A percentile compares a stretch with the other conserved stretches of the same genome.
Conservation (phyloP, 1,140 invertebrate species). For the Macrobrachium nipponense region DNA sequence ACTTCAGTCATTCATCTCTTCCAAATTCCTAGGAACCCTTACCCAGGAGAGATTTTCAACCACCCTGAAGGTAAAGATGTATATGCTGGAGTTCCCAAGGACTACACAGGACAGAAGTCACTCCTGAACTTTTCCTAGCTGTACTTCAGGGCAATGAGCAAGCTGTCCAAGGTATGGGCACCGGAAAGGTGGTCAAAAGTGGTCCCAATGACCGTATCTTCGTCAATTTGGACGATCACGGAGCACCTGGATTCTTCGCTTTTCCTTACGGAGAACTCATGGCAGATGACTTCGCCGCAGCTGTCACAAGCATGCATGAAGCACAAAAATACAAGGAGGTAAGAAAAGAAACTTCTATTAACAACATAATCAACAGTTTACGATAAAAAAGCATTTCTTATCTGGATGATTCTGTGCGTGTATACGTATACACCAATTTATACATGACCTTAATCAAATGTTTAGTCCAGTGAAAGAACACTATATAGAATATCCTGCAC, state of each 20-base stretch:
- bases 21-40: slow-evolving; percentile 70
- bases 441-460: too few relatives aligned
- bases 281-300: slow-evolving; percentile 63
- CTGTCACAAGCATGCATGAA: slow-evolving; percentile 18
- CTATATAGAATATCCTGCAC: too few relatives aligned
- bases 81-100: slow-evolving; percentile 73
- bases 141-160: slow-evolving; percentile 72
- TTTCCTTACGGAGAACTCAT: slow-evolving; percentile 71
- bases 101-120: slow-evolving; percentile 74
- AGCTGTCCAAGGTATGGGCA: slow-evolving; percentile 68
- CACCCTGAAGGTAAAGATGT: slow-evolving; percentile 74
- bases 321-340: slow-evolving; percentile 38
- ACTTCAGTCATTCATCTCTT: too few relatives aligned
- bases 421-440: too few relatives aligned
- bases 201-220: slow-evolving; percentile 77
- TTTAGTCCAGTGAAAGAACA: too few relatives aligned
- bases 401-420: too few relatives aligned
- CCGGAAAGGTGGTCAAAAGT: slow-evolving; percentile 73
- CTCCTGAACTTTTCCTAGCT: slow-evolving; percentile 73
- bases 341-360: background rate
- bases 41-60: slow-evolving; percentile 74
- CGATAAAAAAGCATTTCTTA: too few relatives aligned
- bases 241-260: slow-evolving; percentile 73
- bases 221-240: slow-evolving; percentile 78
- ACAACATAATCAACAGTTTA: too few relatives aligned